Base-by-base conservation (phyloP, 30 jellyfish, hydroid and myxozoan species). In the Hydractinia symbiolongicarpus region DNA sequence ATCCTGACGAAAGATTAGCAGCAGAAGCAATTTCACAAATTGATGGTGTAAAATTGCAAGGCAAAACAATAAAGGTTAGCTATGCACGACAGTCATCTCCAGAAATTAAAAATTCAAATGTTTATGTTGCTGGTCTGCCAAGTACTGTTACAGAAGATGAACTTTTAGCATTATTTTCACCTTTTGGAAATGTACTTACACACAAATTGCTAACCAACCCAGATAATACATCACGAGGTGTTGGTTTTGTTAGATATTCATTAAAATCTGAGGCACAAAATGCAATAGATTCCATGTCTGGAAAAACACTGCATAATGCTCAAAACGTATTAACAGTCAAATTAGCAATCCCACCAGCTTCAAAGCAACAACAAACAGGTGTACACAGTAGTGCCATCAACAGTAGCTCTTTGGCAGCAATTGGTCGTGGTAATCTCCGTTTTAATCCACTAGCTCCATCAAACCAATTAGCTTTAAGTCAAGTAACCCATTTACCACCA, bases 261-360 rank as follows among this genome's bases (percentile, higher is more conserved):
- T 79, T 80, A 70, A 84, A 95, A 88, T 55, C 94, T 8, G 99
- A 94, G 64, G 96, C 96, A 4, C 95, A 94, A n/a, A 84, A 70
- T 16, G 97, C 99, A 21, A 94, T 94, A 69, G 89, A 84, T 72
- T 73, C 88, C 13, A 94, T 94, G 99, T 83, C 82, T 84, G 99
- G 99, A 15, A 94, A 88, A 66, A 79, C 82, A 11, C 76, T 94
- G 17, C 66, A 50, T 11, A 89, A 81, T 15, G 72, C 95, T 1
- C 51, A 81, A 15, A 86, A 72, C 50, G 95, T 96, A 13, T 50
- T 94, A 5, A 79, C 95, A 76, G 96, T 94, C 53, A 94, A 94
- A 78, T 88, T 82, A 53, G 99, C 99, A 79, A 88, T 94, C 49
- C 99, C 96, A 53, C 99, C 99, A 19, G 99, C 96, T 5, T 93